Base-by-base conservation (phyloP, 2,888 invertebrate genomes). In the Tromatobia lineatoria region DNA sequence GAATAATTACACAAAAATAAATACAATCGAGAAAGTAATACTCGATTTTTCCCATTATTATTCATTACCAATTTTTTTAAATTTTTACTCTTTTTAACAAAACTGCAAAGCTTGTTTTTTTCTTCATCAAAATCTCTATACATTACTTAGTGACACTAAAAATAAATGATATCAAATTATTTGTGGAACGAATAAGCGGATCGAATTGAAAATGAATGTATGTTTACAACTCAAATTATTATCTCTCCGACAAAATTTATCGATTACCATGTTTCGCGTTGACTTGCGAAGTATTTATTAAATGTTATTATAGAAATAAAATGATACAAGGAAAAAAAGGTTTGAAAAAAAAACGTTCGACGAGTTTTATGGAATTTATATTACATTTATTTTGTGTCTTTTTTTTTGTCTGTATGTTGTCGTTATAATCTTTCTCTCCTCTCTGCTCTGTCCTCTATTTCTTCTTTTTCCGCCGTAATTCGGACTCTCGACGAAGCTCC, bases 361-460 rank as follows among this genome's bases (percentile, higher is more conserved):
- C 80, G 84, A 87, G 80, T 80, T 89, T 90, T 90, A 91, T 92
- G 91, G 92, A 93, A 93, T 93, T 93, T 93, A 93, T 92, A 93
- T 93, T 93, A 93, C 92, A 92, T 93, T 93, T 93, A 91, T 93
- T 84, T 93, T 91, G 88, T 92, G 90, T 91, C 88, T 91, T 91
- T 92, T 91, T n/a, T 84, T 79, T 80, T 83, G 70, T 88, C 87
- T 88, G 83, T 87, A 86, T 88, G 91, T 91, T 90, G 89, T 91
- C 90, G 87, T 90, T 91, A 86, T 88, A 87, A 85, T 90, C 87
- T 89, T 88, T 88, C 79, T 83, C 80, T 70, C 67, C 73, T 82
- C 67, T 77, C 54, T 76, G 64, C 64, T 52, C 47, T 57, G 73
- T 80, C 69, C 57, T 73, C 59, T 15, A 54, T 85, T 86, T 84